Percentiles rank a stretch among this genome's conserved stretches.
phyloP scores from a whole-genome alignment of 2,797 vertebrate species.

The Vireo griseus region DNA sequence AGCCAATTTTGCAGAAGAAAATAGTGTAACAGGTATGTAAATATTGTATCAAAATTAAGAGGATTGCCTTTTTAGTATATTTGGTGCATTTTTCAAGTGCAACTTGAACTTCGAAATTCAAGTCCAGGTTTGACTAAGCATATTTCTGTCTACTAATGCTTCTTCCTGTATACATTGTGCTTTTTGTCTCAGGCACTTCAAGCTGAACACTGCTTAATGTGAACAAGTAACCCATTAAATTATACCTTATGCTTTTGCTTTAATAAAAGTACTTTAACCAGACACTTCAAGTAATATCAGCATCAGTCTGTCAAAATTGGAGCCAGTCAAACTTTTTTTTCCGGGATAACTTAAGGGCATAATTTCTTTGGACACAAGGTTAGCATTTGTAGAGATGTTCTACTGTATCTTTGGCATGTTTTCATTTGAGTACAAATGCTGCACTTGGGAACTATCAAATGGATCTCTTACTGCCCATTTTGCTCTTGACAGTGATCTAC shows the following conservation, averaged over 20 bases:
- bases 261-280: slow-evolving; percentile 24
- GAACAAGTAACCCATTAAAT: slow-evolving; percentile 34
- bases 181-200: slow-evolving; percentile 37
- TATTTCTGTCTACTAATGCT: not conserved
- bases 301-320: slow-evolving; percentile 1
- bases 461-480: slow-evolving; percentile 38
- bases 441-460: slow-evolving; percentile 37
- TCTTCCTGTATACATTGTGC: not conserved
- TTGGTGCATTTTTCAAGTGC: not conserved
- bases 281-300: slow-evolving; percentile 28
- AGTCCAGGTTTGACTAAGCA: not conserved
- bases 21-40: not conserved
- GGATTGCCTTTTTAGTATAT: not conserved
- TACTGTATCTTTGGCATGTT: slow-evolving; percentile 10
- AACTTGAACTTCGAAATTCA: not conserved
- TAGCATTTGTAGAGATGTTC: slow-evolving; percentile 25
- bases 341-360: not conserved
- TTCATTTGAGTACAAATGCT: slow-evolving; percentile 24
- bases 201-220: slow-evolving; percentile 22
- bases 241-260: slow-evolving; percentile 14
- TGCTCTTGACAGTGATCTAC: slow-evolving; percentile 37
- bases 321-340: not conserved
- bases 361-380: not conserved
- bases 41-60: not conserved
- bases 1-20: not conserved